Evolutionary conservation across 2,888 invertebrate genomes (phyloP).

Genomic region (Temnothorax ravouxi): DNA sequence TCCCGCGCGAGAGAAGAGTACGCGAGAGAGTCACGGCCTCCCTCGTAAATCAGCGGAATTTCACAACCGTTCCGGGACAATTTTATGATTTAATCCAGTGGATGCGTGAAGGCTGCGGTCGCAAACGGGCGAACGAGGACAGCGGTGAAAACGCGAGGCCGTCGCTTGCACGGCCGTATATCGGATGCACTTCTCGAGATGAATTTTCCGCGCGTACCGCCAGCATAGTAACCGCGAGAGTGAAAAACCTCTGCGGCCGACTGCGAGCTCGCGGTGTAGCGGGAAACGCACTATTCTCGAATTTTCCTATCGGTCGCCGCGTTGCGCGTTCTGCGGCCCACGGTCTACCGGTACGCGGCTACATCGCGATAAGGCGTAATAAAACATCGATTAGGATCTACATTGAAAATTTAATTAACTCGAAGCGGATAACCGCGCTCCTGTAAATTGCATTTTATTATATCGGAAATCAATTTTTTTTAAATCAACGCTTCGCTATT

Average conservation of each 20-base stretch:
- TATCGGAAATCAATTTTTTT: slow-evolving; percentile 51
- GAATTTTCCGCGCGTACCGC: slow-evolving; percentile 68
- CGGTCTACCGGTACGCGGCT: background rate
- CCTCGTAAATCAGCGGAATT: slow-evolving; percentile 80
- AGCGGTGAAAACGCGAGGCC: slow-evolving; percentile 55
- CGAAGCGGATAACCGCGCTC: slow-evolving; percentile 1
- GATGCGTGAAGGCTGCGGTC: slow-evolving; percentile 75
- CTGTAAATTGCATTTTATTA: slow-evolving; percentile 53
- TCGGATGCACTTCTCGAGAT: slow-evolving; percentile 72
- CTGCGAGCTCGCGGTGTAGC: slow-evolving; percentile 20
- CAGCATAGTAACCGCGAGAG: slow-evolving; percentile 63
- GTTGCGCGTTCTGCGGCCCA: slow-evolving; percentile 13
- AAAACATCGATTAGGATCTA: slow-evolving; percentile 49
- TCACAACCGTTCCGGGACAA: slow-evolving; percentile 76
- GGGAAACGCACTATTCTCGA: slow-evolving; percentile 5
- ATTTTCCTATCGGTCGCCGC: slow-evolving; percentile 18
- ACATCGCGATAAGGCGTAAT: slow-evolving; percentile 41
- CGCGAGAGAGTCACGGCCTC: slow-evolving; percentile 13
- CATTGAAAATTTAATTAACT: slow-evolving; percentile 51
- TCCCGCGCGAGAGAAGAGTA: slow-evolving; percentile 23
- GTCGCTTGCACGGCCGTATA: slow-evolving; percentile 61
- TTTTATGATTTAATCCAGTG: slow-evolving; percentile 81
- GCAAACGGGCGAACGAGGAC: slow-evolving; percentile 51
- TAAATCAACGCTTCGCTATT: slow-evolving; percentile 24
- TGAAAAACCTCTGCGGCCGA: slow-evolving; percentile 70